A percentile compares a stretch with the other conserved stretches of the same genome.
These are phyloP conservation scores for Strix aluco DNA, from an alignment of 2,113 vertebrate species.

Conservation along the genomic window DNA sequence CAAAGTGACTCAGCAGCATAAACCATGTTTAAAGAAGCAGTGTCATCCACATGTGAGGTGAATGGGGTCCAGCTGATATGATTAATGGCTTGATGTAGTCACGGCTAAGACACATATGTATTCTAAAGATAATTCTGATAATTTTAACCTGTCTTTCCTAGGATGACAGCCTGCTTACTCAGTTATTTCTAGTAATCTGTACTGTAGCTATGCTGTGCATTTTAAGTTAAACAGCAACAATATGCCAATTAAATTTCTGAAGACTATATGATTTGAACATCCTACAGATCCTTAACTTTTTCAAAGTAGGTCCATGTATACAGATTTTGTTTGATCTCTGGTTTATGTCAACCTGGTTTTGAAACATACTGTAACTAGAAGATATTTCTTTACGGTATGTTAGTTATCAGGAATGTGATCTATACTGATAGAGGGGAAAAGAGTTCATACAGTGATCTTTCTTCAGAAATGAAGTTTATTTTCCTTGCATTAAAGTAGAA, in stretches of 20 bases:
- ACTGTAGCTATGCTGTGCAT: slow-evolving; percentile 10
- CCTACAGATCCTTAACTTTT: slow-evolving; percentile 52
- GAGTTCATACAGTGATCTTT: neutral
- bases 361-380: slow-evolving; percentile 55
- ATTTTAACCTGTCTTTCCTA: slow-evolving; percentile 6
- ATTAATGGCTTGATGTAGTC: neutral
- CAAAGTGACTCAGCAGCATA: neutral
- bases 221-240: slow-evolving; percentile 51
- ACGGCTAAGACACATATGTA: neutral
- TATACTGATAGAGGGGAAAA: neutral
- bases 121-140: neutral
- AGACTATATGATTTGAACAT: slow-evolving; percentile 54
- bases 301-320: slow-evolving; percentile 62
- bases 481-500: neutral
- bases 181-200: slow-evolving; percentile 19
- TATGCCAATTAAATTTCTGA: slow-evolving; percentile 65
- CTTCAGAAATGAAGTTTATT: neutral
- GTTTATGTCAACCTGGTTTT: slow-evolving; percentile 59
- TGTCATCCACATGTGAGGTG: neutral
- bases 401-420: slow-evolving; percentile 44
- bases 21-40: neutral
- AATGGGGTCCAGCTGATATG: neutral
- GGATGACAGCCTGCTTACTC: slow-evolving; percentile 20
- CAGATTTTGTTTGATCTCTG: slow-evolving; percentile 69
- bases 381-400: slow-evolving; percentile 34